These are phyloP conservation scores for Cryptoprocta ferox DNA, from an alignment of 2,797 vertebrate genomes.

Conservation along the genomic window DNA sequence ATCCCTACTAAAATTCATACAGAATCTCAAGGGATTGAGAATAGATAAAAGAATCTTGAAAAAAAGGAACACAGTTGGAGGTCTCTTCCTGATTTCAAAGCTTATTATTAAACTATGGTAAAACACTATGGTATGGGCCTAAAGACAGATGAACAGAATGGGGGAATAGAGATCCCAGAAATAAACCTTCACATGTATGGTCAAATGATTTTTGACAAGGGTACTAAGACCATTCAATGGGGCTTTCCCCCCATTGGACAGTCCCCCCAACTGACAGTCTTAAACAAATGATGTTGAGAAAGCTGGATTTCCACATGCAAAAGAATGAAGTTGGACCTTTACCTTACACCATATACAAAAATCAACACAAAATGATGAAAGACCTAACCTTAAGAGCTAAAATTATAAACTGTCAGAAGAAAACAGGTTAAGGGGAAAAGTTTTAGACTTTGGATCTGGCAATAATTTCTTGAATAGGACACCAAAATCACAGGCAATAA, in stretches of 20 bases:
- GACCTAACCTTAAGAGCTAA: background rate
- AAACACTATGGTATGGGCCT: background rate
- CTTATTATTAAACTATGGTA: background rate
- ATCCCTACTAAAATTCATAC: background rate
- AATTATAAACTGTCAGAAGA: background rate
- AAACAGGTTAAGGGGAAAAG: background rate
- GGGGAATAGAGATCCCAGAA: background rate
- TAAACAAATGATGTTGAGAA: background rate
- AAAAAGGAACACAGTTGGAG: background rate
- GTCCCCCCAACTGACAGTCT: background rate
- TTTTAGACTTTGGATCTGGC: background rate
- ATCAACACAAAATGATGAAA: background rate
- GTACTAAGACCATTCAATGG: background rate
- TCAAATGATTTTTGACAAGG: background rate
- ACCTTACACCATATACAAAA: background rate
- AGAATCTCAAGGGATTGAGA: background rate
- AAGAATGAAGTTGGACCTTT: background rate
- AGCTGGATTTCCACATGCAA: background rate
- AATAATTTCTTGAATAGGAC: background rate
- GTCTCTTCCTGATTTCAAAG: slow-evolving; percentile 34
- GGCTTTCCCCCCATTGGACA: too few relatives aligned
- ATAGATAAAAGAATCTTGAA: background rate
- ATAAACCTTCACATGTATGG: background rate
- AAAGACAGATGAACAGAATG: background rate
- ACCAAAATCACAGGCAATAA: background rate